phyloP scores from a whole-genome alignment of 1,140 invertebrate species.

The Drosophila tsacasi region DNA sequence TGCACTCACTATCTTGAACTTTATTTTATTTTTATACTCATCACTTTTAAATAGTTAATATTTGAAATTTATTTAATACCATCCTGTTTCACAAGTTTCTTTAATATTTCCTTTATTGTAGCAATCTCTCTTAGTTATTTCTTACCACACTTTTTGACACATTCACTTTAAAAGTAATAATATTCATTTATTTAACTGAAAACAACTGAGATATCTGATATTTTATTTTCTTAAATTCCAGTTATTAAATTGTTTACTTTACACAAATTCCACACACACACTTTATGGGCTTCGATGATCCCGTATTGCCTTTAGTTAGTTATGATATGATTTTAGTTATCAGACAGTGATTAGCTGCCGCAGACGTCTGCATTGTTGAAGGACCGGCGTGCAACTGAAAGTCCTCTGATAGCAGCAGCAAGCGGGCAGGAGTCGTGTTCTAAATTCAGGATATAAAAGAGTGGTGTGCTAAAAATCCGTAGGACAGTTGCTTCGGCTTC shows the following conservation, averaged over 20 bases:
- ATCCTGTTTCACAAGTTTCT: neutral
- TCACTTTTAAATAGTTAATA: neutral
- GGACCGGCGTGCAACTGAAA: constrained; percentile 71
- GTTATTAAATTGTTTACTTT: neutral
- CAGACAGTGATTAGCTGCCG: constrained; percentile 27
- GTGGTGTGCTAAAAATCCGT: constrained; percentile 57
- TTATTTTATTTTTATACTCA: neutral
- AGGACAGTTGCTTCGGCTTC: constrained; percentile 40
- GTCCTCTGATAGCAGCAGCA: constrained; percentile 11
- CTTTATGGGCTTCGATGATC: neutral
- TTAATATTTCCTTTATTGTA: neutral
- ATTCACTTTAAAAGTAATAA: neutral
- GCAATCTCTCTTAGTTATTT: neutral
- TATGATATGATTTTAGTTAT: constrained; percentile 31
- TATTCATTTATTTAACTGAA: neutral
- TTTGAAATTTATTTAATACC: neutral
- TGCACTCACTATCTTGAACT: neutral
- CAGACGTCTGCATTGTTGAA: constrained; percentile 63
- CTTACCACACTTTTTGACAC: constrained; percentile 5
- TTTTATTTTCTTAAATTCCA: neutral
- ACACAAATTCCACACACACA: neutral
- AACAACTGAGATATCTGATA: neutral
- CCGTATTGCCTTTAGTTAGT: constrained; percentile 1
- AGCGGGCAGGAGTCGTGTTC: constrained; percentile 18
- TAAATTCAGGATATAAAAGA: constrained; percentile 32